Conservation (phyloP, 2,888 invertebrate species). For the Stenurella melanura region DNA sequence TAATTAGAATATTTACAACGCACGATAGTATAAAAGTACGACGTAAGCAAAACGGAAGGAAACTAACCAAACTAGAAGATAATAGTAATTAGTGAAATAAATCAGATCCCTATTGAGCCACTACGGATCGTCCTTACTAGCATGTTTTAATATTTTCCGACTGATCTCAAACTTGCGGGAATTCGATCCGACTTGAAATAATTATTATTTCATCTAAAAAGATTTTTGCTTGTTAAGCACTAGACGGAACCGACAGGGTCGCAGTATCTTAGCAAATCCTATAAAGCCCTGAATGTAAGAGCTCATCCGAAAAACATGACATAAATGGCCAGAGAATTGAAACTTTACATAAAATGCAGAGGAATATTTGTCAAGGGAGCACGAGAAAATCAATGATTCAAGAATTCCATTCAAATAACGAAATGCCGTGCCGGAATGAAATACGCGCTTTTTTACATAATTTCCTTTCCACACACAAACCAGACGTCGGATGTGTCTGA, state of each 20-base stretch:
- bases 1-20: not conserved
- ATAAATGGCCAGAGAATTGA: slow-evolving; percentile 53
- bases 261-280: slow-evolving; percentile 42
- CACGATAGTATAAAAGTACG: not conserved
- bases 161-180: not conserved
- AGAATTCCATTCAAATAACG: slow-evolving; percentile 29
- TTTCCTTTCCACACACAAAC: slow-evolving; percentile 15
- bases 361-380: slow-evolving; percentile 45
- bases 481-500: slow-evolving; percentile 12
- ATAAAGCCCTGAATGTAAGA: slow-evolving; percentile 44
- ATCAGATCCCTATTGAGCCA: not conserved
- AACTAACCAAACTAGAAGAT: not conserved
- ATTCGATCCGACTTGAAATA: not conserved
- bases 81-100: not conserved
- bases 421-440: slow-evolving; percentile 18
- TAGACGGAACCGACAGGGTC: slow-evolving; percentile 5
- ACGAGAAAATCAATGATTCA: slow-evolving; percentile 41
- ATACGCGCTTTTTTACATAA: slow-evolving; percentile 16
- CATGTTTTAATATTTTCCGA: slow-evolving; percentile 6
- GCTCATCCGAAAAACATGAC: slow-evolving; percentile 54
- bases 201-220: slow-evolving; percentile 40
- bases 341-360: slow-evolving; percentile 50
- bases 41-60: not conserved
- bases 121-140: not conserved
- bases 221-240: slow-evolving; percentile 42